Conservation (phyloP, 2,888 invertebrate genomes). For the Agrotis puta region DNA sequence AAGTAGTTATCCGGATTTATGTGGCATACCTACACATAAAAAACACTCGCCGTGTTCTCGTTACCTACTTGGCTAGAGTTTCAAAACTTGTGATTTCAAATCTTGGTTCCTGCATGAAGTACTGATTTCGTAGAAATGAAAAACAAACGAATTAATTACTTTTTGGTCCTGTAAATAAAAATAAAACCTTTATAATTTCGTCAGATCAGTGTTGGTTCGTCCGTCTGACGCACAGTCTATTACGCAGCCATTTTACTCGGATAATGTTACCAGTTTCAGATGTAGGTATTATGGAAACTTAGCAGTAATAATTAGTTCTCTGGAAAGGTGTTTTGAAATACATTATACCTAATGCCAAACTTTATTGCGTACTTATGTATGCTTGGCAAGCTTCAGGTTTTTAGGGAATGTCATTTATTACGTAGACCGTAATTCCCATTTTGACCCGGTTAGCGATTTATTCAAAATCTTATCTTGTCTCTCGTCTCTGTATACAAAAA, state of each 20-base stretch:
- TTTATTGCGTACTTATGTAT: not conserved
- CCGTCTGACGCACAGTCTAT: not conserved
- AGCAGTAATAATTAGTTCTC: not conserved
- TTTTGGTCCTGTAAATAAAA: too few species aligned
- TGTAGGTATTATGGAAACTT: not conserved
- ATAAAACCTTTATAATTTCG: not conserved
- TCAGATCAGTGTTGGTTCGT: not conserved
- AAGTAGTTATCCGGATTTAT: conserved; percentile 7
- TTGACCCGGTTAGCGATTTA: not conserved
- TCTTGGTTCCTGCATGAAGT: not conserved
- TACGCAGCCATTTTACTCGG: not conserved
- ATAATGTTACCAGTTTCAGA: not conserved
- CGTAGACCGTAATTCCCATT: not conserved
- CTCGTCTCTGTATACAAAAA: not conserved
- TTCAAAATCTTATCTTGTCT: not conserved
- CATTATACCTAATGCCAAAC: not conserved
- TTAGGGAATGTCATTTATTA: not conserved
- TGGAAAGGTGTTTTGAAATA: not conserved
- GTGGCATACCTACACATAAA: conserved; percentile 16
- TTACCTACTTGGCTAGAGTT: conserved; percentile 51
- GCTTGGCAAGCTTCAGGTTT: not conserved
- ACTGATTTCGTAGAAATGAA: not conserved
- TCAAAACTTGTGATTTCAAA: conserved; percentile 14
- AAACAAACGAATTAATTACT: too few species aligned
- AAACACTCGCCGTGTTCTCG: conserved; percentile 20